Conservation (phyloP, 2,113 vertebrate genomes). For the Rhea pennata region DNA sequence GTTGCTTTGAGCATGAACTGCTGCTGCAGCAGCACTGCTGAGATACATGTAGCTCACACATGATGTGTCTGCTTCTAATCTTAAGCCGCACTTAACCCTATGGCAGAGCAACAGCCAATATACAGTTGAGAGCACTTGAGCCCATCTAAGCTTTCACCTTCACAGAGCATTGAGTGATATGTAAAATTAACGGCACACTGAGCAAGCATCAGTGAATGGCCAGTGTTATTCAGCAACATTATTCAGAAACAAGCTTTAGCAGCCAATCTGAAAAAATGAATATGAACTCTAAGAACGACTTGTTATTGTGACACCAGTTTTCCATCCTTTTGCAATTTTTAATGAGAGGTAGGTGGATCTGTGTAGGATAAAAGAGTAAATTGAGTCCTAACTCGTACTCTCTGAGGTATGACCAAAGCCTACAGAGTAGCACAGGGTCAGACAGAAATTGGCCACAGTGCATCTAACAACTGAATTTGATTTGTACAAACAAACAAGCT, state of each 20-base stretch:
- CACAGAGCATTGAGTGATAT: background rate
- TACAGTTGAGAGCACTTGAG: background rate
- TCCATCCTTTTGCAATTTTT: slow-evolving; percentile 42
- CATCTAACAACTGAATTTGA: slow-evolving; percentile 61
- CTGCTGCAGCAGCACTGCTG: rapidly evolving
- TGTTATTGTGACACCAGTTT: slow-evolving; percentile 23
- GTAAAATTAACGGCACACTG: background rate
- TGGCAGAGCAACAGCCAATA: background rate
- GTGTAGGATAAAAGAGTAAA: slow-evolving; percentile 71
- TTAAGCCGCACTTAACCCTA: background rate
- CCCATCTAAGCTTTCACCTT: background rate
- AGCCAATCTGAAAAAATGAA: background rate
- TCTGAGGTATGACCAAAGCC: background rate
- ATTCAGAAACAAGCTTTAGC: background rate
- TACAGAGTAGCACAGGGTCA: background rate
- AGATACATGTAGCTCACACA: background rate
- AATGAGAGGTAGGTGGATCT: slow-evolving; percentile 66
- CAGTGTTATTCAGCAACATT: background rate
- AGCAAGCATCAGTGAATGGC: background rate
- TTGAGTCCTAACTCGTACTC: background rate
- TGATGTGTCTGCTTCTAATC: background rate
- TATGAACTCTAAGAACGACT: background rate
- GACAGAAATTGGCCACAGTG: slow-evolving; percentile 48
- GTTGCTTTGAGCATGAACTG: rapidly evolving
- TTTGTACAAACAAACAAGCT: slow-evolving; percentile 74